These are phyloP conservation scores for Aphidius gifuensis DNA, from an alignment of 1,140 invertebrate genomes.

Conservation along the genomic window DNA sequence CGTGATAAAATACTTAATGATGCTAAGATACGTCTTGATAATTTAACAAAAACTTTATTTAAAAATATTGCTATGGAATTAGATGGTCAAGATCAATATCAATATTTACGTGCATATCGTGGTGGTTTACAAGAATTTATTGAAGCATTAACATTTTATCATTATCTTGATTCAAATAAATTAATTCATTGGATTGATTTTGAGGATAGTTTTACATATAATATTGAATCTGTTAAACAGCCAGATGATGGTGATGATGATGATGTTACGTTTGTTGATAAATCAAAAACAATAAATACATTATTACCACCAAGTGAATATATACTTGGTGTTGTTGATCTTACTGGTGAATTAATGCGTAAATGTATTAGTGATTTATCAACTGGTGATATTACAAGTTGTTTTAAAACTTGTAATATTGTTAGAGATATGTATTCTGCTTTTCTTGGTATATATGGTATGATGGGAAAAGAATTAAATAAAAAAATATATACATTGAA, in stretches of 20 bases:
- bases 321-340: slow-evolving; percentile 81
- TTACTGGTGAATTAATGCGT: slow-evolving; percentile 88
- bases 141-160: slow-evolving; percentile 77
- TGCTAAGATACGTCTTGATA: slow-evolving; percentile 63
- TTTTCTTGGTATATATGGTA: slow-evolving; percentile 60
- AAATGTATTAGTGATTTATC: slow-evolving; percentile 81
- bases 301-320: slow-evolving; percentile 66
- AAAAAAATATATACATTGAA: slow-evolving; percentile 70
- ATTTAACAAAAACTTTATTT: slow-evolving; percentile 62
- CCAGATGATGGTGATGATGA: slow-evolving; percentile 20
- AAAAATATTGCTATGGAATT: slow-evolving; percentile 71
- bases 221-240: slow-evolving; percentile 24
- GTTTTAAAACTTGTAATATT: slow-evolving; percentile 70
- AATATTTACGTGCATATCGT: slow-evolving; percentile 73
- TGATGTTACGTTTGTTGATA: slow-evolving; percentile 2
- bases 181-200: slow-evolving; percentile 53
- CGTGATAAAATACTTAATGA: slow-evolving; percentile 60
- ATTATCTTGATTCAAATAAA: slow-evolving; percentile 59
- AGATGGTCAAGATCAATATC: slow-evolving; percentile 67
- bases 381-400: slow-evolving; percentile 71
- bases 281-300: slow-evolving; percentile 29
- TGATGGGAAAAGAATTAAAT: slow-evolving; percentile 64
- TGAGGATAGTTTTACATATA: slow-evolving; percentile 50
- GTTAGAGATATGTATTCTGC: slow-evolving; percentile 71
- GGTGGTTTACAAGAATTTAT: slow-evolving; percentile 83